Evolutionary conservation across 2,888 invertebrate species (phyloP).

Genomic region (Drosophila siamana): DNA sequence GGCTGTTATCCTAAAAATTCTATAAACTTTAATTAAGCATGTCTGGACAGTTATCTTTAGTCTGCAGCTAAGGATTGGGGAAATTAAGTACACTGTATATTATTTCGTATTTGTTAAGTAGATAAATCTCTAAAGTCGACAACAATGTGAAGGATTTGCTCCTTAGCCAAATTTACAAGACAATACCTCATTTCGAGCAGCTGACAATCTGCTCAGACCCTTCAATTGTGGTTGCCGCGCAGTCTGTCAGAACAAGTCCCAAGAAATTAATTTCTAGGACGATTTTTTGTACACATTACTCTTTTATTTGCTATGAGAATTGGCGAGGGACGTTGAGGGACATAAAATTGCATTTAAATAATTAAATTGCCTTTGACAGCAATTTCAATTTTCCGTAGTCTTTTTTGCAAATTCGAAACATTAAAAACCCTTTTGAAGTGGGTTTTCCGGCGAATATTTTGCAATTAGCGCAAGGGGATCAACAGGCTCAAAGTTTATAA

Average conservation of each 20-base stretch:
- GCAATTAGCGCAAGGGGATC: slow-evolving; percentile 65
- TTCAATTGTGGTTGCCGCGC: slow-evolving; percentile 3
- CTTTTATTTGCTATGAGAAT: neutral
- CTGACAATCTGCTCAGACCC: slow-evolving; percentile 1
- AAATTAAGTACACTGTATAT: too few relatives aligned
- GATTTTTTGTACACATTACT: neutral
- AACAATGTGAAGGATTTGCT: neutral
- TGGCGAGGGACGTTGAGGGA: neutral
- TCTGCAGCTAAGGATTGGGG: too few relatives aligned
- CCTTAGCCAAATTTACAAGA: neutral
- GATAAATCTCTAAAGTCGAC: neutral
- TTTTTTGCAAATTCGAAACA: slow-evolving; percentile 52
- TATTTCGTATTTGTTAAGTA: neutral
- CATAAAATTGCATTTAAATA: slow-evolving; percentile 11
- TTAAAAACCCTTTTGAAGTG: slow-evolving; percentile 49
- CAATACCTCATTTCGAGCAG: neutral
- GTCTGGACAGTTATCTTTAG: too few relatives aligned
- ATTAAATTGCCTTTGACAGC: slow-evolving; percentile 20
- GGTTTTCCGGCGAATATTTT: slow-evolving; percentile 31
- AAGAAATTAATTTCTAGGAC: neutral
- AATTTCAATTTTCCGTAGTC: slow-evolving; percentile 36
- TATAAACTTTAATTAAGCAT: too few relatives aligned
- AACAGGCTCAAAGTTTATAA: slow-evolving; percentile 63
- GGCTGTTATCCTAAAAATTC: too few relatives aligned
- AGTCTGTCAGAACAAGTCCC: neutral